Evolutionary conservation across 2,113 vertebrate genomes (phyloP), one percentile per base, ranked within the genome.

Genomic region (Scalopus aquaticus): DNA sequence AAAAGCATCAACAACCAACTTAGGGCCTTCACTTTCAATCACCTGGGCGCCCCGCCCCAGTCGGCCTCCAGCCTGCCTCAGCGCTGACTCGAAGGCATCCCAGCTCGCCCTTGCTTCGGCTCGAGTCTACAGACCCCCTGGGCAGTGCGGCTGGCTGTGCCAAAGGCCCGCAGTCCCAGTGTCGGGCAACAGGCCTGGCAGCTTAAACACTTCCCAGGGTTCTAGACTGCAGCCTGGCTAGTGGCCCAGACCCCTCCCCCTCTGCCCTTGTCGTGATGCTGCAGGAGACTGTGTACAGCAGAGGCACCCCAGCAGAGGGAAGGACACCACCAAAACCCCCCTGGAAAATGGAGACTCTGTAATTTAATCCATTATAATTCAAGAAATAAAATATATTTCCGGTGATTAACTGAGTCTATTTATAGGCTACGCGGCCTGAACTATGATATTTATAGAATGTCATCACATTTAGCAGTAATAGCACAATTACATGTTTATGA

Each of bases 371-470:
- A 93, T 96, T 96, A 96, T 88, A 93, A 97, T 96, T 95, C 92
- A 95, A 96, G 92, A 93, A 93, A 95, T 97, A 86, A 96, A 98
- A 97, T 90, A 56, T 96, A 95, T 97, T 96, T 97, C 87, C 73
- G 73, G 95, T 96, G 90, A 97, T 97, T 97, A 97, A 97, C 78
- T 93, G 88, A 58, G 37, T 91, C 94, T 97, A 96, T 46, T 83
- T 96, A 96, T 37, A 96, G 86, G 93, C 46, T 64, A n/a, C 79
- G 88, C 85, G 91, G 88, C 90, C 91, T 95, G 90, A 95, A 97
- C 91, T 88, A 67, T 81, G 96, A 96, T 98, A 97, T 97, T 97
- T 98, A 97, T 97, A 96, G 97, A 97, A 96, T 94, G 95, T 78
- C 96, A 96, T 93, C 35, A 24, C 95, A 96, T 74, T 96, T 87